Conservation (phyloP, 2,888 invertebrate species). For the Euproctis similis region DNA sequence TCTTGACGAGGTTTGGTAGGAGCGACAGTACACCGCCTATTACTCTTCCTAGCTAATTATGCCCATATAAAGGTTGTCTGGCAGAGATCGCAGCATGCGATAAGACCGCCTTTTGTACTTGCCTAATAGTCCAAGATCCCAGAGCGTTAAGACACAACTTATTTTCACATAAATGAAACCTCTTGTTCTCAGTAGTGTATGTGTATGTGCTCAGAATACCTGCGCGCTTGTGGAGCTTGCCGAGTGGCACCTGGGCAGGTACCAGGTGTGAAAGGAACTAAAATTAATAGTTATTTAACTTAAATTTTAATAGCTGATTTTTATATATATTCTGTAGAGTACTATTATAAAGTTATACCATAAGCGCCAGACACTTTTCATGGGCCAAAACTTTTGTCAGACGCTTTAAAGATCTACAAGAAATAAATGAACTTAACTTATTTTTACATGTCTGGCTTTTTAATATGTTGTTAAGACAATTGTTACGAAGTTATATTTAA, state of each 20-base stretch:
- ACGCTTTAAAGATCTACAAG: neutral
- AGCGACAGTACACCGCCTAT: too few species aligned
- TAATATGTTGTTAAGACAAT: too few species aligned
- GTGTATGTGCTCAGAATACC: neutral
- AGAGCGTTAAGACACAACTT: neutral
- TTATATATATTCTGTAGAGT: neutral
- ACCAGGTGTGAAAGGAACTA: neutral
- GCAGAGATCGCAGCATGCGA: too few species aligned
- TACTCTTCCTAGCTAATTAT: too few species aligned
- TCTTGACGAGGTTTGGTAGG: too few species aligned
- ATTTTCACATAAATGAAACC: constrained; percentile 1
- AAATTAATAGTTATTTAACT: neutral
- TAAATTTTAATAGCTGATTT: neutral
- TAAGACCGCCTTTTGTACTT: too few species aligned
- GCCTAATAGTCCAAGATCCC: neutral
- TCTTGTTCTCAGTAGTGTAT: neutral
- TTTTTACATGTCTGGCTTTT: too few species aligned
- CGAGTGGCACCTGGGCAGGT: neutral
- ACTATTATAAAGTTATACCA: neutral
- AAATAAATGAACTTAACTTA: too few species aligned
- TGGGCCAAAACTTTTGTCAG: neutral
- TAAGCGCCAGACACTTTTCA: neutral
- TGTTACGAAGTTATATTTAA: too few species aligned
- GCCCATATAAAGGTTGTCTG: too few species aligned
- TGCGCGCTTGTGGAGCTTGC: constrained; percentile 1